phyloP scores from a whole-genome alignment of 2,888 invertebrate species.

The Heliconius ethilla region DNA sequence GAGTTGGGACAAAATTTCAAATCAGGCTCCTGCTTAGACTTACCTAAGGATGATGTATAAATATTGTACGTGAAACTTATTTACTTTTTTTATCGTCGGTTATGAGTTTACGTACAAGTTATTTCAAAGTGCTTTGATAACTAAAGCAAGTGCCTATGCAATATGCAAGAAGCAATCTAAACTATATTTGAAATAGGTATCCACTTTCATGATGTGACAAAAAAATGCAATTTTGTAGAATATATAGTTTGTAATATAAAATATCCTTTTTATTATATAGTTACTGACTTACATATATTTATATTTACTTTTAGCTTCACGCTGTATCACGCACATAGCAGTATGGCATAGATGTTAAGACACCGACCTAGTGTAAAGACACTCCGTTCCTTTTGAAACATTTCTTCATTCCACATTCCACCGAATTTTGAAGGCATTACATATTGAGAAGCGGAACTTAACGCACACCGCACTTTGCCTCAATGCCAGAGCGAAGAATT shows the following conservation, averaged over 20 bases:
- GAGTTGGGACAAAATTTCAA: constrained; percentile 44
- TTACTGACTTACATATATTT: not conserved
- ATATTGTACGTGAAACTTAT: constrained; percentile 64
- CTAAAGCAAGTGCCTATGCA: not conserved
- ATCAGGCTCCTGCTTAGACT: constrained; percentile 60
- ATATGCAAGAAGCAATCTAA: constrained; percentile 14
- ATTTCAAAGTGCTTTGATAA: constrained; percentile 13
- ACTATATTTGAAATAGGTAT: not conserved
- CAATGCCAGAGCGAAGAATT: no score
- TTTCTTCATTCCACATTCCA: no score
- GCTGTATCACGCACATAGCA: no score
- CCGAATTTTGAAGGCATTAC: no score
- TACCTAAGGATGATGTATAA: constrained; percentile 72
- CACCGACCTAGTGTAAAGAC: no score
- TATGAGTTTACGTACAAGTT: constrained; percentile 38
- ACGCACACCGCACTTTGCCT: no score
- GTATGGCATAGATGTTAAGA: no score
- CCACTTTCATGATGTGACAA: not conserved
- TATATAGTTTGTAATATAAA: not conserved
- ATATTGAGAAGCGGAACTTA: no score
- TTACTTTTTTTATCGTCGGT: constrained; percentile 51
- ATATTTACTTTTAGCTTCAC: no score
- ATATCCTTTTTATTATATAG: not conserved
- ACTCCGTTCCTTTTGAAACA: no score
- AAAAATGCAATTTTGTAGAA: not conserved